Evolutionary conservation across 2,797 vertebrate species (phyloP), one percentile per base, ranked within the genome.

Genomic region (Picus viridis): DNA sequence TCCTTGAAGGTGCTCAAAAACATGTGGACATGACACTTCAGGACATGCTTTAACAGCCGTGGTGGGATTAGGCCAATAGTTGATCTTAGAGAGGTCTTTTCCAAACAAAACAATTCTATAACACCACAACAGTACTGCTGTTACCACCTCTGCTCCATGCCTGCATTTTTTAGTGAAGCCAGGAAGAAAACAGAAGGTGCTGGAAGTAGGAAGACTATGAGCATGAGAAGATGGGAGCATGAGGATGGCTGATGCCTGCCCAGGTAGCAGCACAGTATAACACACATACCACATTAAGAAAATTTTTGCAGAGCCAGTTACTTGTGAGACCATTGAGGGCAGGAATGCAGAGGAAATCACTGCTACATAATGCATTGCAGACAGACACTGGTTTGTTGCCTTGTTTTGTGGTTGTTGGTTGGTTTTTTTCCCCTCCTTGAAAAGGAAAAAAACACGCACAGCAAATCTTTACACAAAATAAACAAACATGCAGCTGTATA

Each of bases 401-500:
- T 49, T 49, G 22, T 12, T 49, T 49, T 49, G 49, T 49, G 23
- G 49, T 12, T 49, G 39, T 12, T 39, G 39, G 39, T 49, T 49
- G 22, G 15, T 16, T 57, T 16, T 57, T 15, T 23, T 22, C 10
- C 49, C 49, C 7, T 7, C 18, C 16, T 63, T 72, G 13, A 26
- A 58, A 72, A 72, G 15, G 23, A n/a, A 64, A 71, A 71, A 73
- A 74, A 36, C 24, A 53, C 18, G 47, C 6, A 20, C 9, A 61
- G 5, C 14, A 62, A 90, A 65, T 4, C 16, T 3, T 9, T 13
- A 19, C 2, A n/a, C 8, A n/a, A 57, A 77, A 82, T 16, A 57
- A 57, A 5, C 14, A 41, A 0, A 0, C 4, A 7, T 7, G 5
- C 12, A 86, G 22, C 34, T 30, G 2, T 15, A 20, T 17, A 12